A percentile compares a stretch with the other conserved stretches of the same genome.
Evolutionary conservation across 2,888 invertebrate genomes (phyloP).

Genomic region (Tineola bisselliella): DNA sequence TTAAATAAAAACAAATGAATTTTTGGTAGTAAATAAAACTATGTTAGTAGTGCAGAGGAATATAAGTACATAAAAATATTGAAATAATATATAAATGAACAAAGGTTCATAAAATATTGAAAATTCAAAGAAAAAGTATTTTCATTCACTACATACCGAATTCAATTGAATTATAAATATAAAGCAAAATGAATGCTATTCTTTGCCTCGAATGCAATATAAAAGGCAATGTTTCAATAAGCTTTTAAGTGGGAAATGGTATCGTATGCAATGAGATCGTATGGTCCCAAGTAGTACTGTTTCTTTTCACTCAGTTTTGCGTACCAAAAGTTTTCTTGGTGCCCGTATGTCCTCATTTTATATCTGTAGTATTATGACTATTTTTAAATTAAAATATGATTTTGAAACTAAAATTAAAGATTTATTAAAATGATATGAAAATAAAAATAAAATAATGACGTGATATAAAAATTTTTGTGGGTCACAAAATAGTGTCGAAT

Average conservation of each 20-base stretch:
- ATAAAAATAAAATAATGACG: too few relatives aligned
- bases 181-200: neutral
- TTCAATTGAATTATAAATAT: neutral
- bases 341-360: neutral
- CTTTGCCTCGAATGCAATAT: neutral
- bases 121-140: too few relatives aligned
- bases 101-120: too few relatives aligned
- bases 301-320: neutral
- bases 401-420: too few relatives aligned
- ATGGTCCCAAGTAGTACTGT: neutral
- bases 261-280: constrained; percentile 11
- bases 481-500: neutral
- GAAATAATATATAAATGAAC: too few relatives aligned
- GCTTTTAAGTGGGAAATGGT: constrained; percentile 5
- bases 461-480: neutral
- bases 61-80: too few relatives aligned
- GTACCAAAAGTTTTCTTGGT: neutral
- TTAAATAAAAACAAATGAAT: too few relatives aligned
- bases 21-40: too few relatives aligned
- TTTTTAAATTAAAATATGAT: too few relatives aligned
- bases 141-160: neutral
- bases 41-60: too few relatives aligned
- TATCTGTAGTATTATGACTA: too few relatives aligned
- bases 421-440: too few relatives aligned
- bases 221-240: constrained; percentile 7